These are phyloP conservation scores for Toxonevra muliebris DNA, from an alignment of 2,888 invertebrate genomes.

Conservation along the genomic window DNA sequence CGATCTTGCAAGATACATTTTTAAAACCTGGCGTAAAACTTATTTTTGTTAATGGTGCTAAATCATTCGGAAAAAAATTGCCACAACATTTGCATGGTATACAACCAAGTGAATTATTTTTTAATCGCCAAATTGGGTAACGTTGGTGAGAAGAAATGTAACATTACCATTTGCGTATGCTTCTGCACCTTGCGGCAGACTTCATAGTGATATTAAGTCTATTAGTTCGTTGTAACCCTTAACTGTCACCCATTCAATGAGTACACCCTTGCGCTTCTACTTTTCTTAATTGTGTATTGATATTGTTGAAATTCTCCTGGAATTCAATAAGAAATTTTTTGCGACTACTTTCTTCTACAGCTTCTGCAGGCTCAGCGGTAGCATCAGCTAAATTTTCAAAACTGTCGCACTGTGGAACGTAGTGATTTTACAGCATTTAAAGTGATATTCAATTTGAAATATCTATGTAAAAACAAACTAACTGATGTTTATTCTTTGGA, in stretches of 20 bases:
- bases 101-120: too few relatives aligned
- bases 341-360: slow-evolving; percentile 85
- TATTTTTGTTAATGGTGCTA: too few relatives aligned
- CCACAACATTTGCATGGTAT: too few relatives aligned
- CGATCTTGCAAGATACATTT: too few relatives aligned
- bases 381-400: slow-evolving; percentile 88
- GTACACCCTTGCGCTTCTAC: slow-evolving; percentile 80
- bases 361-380: slow-evolving; percentile 78
- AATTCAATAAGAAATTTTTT: slow-evolving; percentile 80
- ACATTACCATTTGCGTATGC: slow-evolving; percentile 94
- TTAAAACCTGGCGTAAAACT: too few relatives aligned
- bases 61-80: too few relatives aligned
- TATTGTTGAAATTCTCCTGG: slow-evolving; percentile 82
- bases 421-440: slow-evolving; percentile 79
- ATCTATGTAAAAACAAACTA: too few relatives aligned
- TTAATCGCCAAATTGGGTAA: slow-evolving; percentile 89
- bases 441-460: slow-evolving; percentile 78
- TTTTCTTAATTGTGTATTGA: slow-evolving; percentile 81
- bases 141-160: slow-evolving; percentile 92
- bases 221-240: slow-evolving; percentile 88
- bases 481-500: too few relatives aligned
- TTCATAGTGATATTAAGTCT: slow-evolving; percentile 80
- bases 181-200: slow-evolving; percentile 95
- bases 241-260: slow-evolving; percentile 95
- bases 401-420: slow-evolving; percentile 81